These are phyloP conservation scores for Tiliqua scincoides DNA, from an alignment of 2,113 vertebrate species.

Conservation along the genomic window DNA sequence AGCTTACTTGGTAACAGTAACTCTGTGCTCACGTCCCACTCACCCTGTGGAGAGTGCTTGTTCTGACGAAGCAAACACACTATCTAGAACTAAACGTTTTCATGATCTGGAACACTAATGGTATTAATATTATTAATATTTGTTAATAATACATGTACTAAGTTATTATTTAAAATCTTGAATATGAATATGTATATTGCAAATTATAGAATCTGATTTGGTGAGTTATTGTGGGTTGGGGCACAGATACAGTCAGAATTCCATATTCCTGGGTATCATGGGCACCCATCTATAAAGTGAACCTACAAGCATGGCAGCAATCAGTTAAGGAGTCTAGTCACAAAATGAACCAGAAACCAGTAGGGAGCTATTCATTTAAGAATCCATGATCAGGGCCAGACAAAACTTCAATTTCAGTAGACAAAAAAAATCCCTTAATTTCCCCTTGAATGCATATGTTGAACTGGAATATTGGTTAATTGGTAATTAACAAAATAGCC, in stretches of 20 bases:
- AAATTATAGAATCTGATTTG: not conserved
- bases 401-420: conserved; percentile 19
- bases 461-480: conserved; percentile 72
- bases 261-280: not conserved
- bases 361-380: not conserved
- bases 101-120: no score
- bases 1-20: no score
- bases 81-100: no score
- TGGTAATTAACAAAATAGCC: conserved; percentile 79
- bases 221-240: not conserved
- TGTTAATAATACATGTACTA: no score
- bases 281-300: not conserved
- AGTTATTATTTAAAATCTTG: not conserved
- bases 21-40: no score
- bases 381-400: conserved; percentile 24
- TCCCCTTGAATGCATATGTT: conserved; percentile 46
- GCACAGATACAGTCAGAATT: not conserved
- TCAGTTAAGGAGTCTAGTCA: not conserved
- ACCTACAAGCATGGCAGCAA: not conserved
- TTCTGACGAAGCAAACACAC: no score
- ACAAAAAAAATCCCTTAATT: conserved; percentile 38
- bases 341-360: not conserved
- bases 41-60: no score
- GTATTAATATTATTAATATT: no score
- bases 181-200: not conserved